phyloP scores from a whole-genome alignment of 2,888 invertebrate species.

The Melieria omissa region DNA sequence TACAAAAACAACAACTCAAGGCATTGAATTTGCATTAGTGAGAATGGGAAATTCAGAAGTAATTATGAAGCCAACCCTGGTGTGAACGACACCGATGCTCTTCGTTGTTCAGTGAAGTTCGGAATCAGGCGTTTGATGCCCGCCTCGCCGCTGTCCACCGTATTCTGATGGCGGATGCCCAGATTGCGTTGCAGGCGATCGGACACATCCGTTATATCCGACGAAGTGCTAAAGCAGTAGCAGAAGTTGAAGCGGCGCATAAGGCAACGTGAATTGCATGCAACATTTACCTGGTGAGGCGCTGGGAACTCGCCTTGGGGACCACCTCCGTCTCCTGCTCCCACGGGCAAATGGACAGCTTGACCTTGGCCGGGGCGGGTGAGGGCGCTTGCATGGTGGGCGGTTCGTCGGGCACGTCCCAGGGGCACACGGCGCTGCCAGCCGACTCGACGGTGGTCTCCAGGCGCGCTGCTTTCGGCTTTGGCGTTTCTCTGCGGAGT shows the following conservation, averaged over 20 bases:
- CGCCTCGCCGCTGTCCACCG: conserved; percentile 72
- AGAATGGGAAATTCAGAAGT: background rate
- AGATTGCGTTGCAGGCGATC: conserved; percentile 74
- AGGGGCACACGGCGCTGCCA: conserved; percentile 63
- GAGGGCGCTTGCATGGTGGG: conserved; percentile 38
- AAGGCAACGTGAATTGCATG: background rate
- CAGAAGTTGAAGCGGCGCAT: background rate
- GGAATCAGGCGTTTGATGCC: conserved; percentile 67
- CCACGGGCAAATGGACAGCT: conserved; percentile 62
- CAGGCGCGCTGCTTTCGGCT: conserved; percentile 54
- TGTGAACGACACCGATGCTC: conserved; percentile 64
- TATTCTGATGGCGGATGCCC: conserved; percentile 76
- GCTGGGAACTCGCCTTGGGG: conserved; percentile 47
- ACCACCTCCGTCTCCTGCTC: conserved; percentile 53
- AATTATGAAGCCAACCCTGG: conserved; percentile 54
- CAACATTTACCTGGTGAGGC: conserved; percentile 53
- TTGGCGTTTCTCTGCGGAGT: conserved; percentile 57
- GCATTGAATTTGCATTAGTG: too few species aligned
- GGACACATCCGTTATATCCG: conserved; percentile 76
- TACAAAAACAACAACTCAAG: too few species aligned
- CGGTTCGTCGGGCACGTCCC: conserved; percentile 57
- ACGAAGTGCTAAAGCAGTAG: conserved; percentile 60
- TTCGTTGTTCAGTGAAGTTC: conserved; percentile 62
- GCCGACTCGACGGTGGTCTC: conserved; percentile 59
- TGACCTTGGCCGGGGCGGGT: conserved; percentile 44